Percentiles rank a stretch among this genome's conserved stretches.
Conservation (phyloP, 2,888 invertebrate genomes). For the Strigamia crassipes region DNA sequence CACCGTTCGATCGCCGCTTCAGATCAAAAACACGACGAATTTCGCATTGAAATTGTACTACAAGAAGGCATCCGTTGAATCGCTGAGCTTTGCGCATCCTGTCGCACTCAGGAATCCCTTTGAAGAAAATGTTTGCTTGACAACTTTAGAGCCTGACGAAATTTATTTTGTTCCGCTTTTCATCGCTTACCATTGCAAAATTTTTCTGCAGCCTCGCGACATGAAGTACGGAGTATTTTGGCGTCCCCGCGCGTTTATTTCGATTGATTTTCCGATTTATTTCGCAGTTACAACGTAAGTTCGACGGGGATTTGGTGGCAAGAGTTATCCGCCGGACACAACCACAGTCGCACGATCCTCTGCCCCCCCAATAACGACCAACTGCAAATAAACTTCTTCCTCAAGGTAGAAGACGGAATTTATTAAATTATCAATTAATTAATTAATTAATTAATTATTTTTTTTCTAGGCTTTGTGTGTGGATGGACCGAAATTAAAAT, state of each 20-base stretch:
- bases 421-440: background rate
- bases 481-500: conserved; percentile 60
- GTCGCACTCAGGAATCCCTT: conserved; percentile 69
- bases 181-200: conserved; percentile 78
- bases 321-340: conserved; percentile 70
- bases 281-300: conserved; percentile 71
- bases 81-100: conserved; percentile 60
- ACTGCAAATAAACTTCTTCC: conserved; percentile 66
- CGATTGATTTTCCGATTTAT: conserved; percentile 12
- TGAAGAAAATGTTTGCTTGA: conserved; percentile 73
- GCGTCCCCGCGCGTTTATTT: background rate
- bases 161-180: conserved; percentile 76
- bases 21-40: conserved; percentile 78
- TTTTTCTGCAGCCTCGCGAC: conserved; percentile 74
- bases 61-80: conserved; percentile 72
- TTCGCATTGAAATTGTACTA: conserved; percentile 76
- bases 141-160: conserved; percentile 74
- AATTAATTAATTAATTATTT: conserved; percentile 48
- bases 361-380: conserved; percentile 69
- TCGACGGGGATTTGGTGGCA: conserved; percentile 79
- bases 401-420: conserved; percentile 61
- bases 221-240: conserved; percentile 67
- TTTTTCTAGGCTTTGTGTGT: conserved; percentile 60
- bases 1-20: conserved; percentile 73
- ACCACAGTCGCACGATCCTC: conserved; percentile 69